phyloP scores from a whole-genome alignment of 2,113 vertebrate genomes.

The Protobothrops flavoviridis region DNA sequence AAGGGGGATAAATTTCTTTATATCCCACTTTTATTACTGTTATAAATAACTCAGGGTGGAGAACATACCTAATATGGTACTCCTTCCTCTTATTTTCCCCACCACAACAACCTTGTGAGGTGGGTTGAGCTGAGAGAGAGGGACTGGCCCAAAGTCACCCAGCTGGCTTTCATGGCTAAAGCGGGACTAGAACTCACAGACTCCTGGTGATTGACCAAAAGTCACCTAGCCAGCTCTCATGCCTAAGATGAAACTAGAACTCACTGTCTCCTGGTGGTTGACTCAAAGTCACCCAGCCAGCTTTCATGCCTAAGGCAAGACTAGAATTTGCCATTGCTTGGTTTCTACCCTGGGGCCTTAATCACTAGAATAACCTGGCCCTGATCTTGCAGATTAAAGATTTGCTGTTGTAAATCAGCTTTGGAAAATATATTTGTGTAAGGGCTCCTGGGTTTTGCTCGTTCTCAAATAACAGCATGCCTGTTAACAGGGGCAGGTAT shows the following conservation, averaged over 20 bases:
- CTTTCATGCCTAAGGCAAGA: not conserved
- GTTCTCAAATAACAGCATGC: not conserved
- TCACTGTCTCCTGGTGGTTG: not conserved
- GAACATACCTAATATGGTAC: too few relatives aligned
- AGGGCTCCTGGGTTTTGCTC: fast-evolving
- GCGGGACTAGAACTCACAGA: too few relatives aligned
- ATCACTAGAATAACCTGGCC: not conserved
- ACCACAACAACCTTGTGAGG: too few relatives aligned
- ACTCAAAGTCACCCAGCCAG: not conserved
- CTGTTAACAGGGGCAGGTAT: not conserved
- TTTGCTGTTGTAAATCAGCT: not conserved
- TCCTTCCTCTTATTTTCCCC: too few relatives aligned
- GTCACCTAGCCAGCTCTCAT: too few relatives aligned
- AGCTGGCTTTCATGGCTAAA: too few relatives aligned
- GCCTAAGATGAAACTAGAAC: too few relatives aligned
- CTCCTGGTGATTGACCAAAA: too few relatives aligned
- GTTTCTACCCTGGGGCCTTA: not conserved
- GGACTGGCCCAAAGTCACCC: too few relatives aligned
- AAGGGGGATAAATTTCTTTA: not conserved
- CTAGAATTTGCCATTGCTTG: not conserved
- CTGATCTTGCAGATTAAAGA: not conserved
- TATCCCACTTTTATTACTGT: too few relatives aligned
- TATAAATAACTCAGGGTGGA: too few relatives aligned
- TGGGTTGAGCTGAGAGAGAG: too few relatives aligned
- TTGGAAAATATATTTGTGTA: not conserved